Base-by-base conservation (phyloP, 1,140 invertebrate species). In the Globodera rostochiensis region DNA sequence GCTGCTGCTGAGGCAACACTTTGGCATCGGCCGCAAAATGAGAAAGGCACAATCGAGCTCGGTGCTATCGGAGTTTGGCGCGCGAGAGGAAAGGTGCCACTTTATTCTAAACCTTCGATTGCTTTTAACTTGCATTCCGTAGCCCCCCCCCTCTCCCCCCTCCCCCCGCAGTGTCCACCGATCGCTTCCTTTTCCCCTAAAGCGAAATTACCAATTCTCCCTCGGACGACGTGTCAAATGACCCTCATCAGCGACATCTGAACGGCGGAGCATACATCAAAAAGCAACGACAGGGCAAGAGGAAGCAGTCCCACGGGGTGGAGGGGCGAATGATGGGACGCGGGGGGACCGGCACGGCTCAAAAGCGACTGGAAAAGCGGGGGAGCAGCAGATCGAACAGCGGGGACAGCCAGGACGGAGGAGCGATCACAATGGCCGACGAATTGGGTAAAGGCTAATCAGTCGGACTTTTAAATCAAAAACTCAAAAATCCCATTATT, bases 1-100 rank as follows among this genome's bases (percentile, higher is more conserved):
- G 9, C 11, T 47, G 46, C 25, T 13, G 69, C 69, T 47, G 6
- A 71, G 36, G 19, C 25, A 36, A 71, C 25, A 71, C 36, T 47
- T 36, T 15, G 46, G 36, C 69, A 71, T 71, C 36, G 25, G 57
- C 21, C 69, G 69, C 1, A 71, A 71, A 47, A 71, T 71, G 25
- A 71, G 69, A n/a, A 71, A 71, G 6, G 69, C 69, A 3, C 69
- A 71, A 71, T 71, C 69, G 69, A 71, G 69, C 25, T 25, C 69
- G 19, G 0, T 71, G 1, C 69, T 71, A 0, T 45, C 69, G 36
- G 69, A 19, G 6, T 13, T 71, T 36, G 69, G 36, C 3, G 46
- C 13, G 6, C 5, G 57, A 19, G 57, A 64, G 57, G 6, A 6
- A 15, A 64, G 57, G 57, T 64, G 57, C 13, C 15, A 64, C 13